Evolutionary conservation across 1,140 invertebrate species (phyloP).

Genomic region (Orius insidiosus): DNA sequence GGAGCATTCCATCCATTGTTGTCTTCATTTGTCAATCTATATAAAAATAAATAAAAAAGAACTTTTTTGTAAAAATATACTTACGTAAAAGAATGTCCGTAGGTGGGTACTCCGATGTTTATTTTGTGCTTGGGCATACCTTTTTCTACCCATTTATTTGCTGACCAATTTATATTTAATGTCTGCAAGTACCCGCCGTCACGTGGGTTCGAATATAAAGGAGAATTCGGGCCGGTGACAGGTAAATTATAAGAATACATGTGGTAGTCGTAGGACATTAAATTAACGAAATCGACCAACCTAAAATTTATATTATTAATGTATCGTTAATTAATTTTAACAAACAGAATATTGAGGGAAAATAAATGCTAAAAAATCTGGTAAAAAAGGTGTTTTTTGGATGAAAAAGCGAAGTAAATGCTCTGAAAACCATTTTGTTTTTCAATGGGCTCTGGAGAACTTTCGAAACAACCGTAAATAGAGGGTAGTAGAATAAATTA

Average conservation of each 20-base stretch:
- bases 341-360: background rate
- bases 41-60: constrained; percentile 12
- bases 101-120: constrained; percentile 75
- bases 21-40: constrained; percentile 42
- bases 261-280: constrained; percentile 85
- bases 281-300: constrained; percentile 62
- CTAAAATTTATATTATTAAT: constrained; percentile 20
- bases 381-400: no score
- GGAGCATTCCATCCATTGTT: constrained; percentile 52
- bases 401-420: no score
- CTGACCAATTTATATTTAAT: constrained; percentile 70
- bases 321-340: background rate
- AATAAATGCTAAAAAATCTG: no score
- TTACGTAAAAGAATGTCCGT: constrained; percentile 64
- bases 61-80: background rate
- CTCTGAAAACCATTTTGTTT: no score
- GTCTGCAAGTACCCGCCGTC: constrained; percentile 49
- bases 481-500: no score
- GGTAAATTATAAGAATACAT: constrained; percentile 56
- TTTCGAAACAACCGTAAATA: no score
- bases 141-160: constrained; percentile 56
- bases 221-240: constrained; percentile 67
- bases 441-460: no score
- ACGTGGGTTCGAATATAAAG: constrained; percentile 38
- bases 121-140: constrained; percentile 74